Evolutionary conservation across 1,140 invertebrate species (phyloP).

Genomic region (Drosophila nebulosa): DNA sequence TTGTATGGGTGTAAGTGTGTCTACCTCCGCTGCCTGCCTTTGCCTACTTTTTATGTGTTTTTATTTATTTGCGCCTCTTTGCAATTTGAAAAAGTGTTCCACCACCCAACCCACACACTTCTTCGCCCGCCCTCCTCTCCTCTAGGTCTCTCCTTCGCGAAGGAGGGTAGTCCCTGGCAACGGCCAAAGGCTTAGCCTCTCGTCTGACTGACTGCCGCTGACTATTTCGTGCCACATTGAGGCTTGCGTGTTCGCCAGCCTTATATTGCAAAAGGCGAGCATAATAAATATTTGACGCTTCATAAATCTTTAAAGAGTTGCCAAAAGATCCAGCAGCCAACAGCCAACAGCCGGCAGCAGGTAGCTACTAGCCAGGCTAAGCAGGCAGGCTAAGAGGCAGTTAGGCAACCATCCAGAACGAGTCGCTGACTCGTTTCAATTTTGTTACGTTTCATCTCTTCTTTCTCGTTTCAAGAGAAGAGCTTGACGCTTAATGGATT

Average conservation of each 20-base stretch:
- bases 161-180: conserved; percentile 11
- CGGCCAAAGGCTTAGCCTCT: conserved; percentile 23
- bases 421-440: conserved; percentile 1
- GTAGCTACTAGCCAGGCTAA: background rate
- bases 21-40: conserved; percentile 28
- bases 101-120: background rate
- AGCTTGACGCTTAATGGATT: conserved; percentile 64
- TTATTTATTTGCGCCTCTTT: conserved; percentile 77
- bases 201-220: conserved; percentile 27
- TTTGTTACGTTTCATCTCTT: background rate
- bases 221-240: conserved; percentile 61
- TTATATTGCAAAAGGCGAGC: conserved; percentile 78
- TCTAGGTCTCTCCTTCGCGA: background rate
- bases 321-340: conserved; percentile 49
- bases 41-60: conserved; percentile 77
- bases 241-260: conserved; percentile 69
- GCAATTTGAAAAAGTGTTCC: conserved; percentile 76
- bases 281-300: conserved; percentile 81
- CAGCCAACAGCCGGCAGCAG: conserved; percentile 10
- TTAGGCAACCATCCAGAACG: too few species aligned
- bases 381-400: background rate
- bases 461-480: conserved; percentile 22
- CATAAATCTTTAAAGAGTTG: conserved; percentile 80
- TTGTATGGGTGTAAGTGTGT: conserved; percentile 10
- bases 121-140: background rate